Percentiles rank a stretch among this genome's conserved stretches.
phyloP scores from a whole-genome alignment of 2,113 vertebrate genomes.

The Burhinus bistriatus region DNA sequence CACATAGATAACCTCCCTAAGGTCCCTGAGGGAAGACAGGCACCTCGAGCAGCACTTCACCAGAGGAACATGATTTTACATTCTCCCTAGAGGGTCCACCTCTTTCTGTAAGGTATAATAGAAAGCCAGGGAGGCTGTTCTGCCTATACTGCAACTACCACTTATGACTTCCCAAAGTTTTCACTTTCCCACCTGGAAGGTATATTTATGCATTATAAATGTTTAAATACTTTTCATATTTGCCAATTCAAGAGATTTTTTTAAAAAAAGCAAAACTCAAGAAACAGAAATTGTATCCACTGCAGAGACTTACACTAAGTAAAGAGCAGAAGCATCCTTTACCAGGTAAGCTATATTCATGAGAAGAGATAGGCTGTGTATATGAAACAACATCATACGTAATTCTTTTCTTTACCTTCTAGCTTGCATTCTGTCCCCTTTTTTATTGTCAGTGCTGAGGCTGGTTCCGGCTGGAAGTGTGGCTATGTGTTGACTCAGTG shows the following conservation, averaged over 20 bases:
- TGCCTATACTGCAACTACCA: background rate
- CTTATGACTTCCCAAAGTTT: background rate
- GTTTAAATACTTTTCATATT: background rate
- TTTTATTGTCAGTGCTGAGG: background rate
- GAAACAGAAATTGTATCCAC: background rate
- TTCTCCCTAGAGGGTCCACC: background rate
- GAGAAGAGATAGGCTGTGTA: background rate
- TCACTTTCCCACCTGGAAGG: background rate
- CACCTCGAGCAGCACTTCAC: background rate
- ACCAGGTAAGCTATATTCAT: background rate
- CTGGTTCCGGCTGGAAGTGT: background rate
- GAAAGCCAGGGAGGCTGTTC: background rate
- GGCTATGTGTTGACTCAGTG: fast-evolving
- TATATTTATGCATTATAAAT: background rate
- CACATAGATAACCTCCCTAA: background rate
- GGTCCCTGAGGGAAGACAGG: background rate
- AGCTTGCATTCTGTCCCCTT: background rate
- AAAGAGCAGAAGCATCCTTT: background rate
- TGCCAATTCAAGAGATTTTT: background rate
- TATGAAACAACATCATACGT: background rate
- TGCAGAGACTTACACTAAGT: background rate
- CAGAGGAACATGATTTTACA: background rate
- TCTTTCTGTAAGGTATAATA: background rate
- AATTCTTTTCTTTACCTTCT: background rate
- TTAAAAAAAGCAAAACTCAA: background rate